Percentiles rank a stretch among this genome's conserved stretches.
These are phyloP conservation scores for Trichogramma evanescens DNA, from an alignment of 2,888 invertebrate genomes.

Conservation along the genomic window DNA sequence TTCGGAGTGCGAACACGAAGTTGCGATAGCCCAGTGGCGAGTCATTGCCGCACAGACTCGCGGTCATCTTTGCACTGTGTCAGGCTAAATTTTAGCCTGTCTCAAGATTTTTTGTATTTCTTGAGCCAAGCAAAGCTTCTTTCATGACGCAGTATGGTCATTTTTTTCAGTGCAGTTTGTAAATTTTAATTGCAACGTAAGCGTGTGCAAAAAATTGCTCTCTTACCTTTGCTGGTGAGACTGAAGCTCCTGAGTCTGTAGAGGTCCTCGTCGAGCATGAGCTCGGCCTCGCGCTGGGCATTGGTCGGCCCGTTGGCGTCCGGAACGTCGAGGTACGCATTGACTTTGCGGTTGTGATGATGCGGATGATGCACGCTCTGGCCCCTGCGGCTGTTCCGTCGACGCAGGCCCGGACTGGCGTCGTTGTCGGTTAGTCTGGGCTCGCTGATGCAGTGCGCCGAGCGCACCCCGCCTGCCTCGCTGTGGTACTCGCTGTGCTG, in stretches of 20 bases:
- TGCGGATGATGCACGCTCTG: conserved; percentile 49
- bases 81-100: too few relatives aligned
- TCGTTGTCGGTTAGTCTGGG: conserved; percentile 62
- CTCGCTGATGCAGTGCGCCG: conserved; percentile 60
- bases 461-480: conserved; percentile 31
- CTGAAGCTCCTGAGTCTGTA: conserved; percentile 89
- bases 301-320: conserved; percentile 52
- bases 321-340: conserved; percentile 68
- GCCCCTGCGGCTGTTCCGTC: conserved; percentile 57
- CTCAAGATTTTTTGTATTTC: too few relatives aligned
- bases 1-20: too few relatives aligned
- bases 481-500: conserved; percentile 20
- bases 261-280: conserved; percentile 75
- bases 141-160: too few relatives aligned
- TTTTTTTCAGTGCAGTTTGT: too few relatives aligned
- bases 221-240: conserved; percentile 81
- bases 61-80: too few relatives aligned
- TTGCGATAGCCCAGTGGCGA: too few relatives aligned
- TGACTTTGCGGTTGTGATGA: conserved; percentile 60
- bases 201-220: not conserved
- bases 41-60: too few relatives aligned
- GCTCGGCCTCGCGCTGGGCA: conserved; percentile 74
- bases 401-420: conserved; percentile 59
- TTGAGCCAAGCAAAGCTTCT: too few relatives aligned
- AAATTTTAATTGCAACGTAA: not conserved